These are phyloP conservation scores for Phaethornis superciliosus DNA, from an alignment of 2,113 vertebrate genomes.

Conservation along the genomic window DNA sequence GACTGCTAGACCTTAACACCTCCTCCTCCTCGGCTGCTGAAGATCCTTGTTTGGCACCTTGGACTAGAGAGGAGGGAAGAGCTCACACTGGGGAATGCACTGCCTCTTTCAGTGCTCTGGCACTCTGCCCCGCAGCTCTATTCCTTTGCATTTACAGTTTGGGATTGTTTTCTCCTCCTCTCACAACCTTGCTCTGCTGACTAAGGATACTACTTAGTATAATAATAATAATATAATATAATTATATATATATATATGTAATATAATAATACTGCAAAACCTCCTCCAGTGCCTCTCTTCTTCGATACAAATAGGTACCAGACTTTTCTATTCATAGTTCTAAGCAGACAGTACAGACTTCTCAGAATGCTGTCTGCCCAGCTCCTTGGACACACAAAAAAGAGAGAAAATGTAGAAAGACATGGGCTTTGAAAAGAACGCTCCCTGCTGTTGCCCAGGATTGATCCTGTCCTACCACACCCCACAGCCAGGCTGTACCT, in stretches of 20 bases:
- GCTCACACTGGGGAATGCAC: rapidly evolving
- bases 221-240: no score
- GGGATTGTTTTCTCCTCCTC: background rate
- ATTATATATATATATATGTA: no score
- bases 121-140: background rate
- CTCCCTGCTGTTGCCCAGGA: background rate
- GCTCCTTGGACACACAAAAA: background rate
- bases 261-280: rapidly evolving
- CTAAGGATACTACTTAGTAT: background rate
- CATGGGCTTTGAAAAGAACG: background rate
- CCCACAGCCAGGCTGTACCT: background rate
- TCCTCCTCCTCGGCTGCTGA: background rate
- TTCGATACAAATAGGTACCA: rapidly evolving
- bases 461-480: rapidly evolving
- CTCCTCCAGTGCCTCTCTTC: rapidly evolving
- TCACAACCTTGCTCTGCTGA: background rate
- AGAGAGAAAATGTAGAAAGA: background rate
- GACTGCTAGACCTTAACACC: no score
- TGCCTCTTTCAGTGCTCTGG: background rate
- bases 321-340: background rate
- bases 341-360: rapidly evolving
- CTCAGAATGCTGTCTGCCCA: background rate
- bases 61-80: background rate
- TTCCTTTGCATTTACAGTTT: background rate
- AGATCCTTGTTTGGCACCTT: background rate